Conservation (phyloP, 2,797 vertebrate genomes). For the Anguilla megastoma region DNA sequence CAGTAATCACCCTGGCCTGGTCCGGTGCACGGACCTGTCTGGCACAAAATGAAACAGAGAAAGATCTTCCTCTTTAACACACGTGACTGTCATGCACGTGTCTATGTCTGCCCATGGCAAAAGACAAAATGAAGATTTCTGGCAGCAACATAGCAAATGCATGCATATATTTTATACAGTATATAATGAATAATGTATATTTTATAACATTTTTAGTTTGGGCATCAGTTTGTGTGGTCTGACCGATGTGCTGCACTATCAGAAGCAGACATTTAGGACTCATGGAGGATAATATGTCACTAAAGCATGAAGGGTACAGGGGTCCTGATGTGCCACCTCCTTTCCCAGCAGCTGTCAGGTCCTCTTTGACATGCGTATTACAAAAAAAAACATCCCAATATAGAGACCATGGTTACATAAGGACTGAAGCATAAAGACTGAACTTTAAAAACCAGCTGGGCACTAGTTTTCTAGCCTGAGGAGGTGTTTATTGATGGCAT, state of each 20-base stretch:
- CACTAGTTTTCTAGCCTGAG: background rate
- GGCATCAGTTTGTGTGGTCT: background rate
- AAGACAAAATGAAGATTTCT: background rate
- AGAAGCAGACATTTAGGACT: slow-evolving; percentile 1
- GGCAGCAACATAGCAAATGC: background rate
- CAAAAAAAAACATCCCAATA: background rate
- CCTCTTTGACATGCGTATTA: background rate
- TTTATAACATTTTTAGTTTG: background rate
- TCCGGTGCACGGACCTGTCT: background rate
- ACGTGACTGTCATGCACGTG: background rate
- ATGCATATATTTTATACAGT: background rate
- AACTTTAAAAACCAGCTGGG: background rate
- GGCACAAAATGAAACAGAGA: background rate
- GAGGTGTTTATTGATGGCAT: background rate
- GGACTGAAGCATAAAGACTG: background rate
- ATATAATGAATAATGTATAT: background rate
- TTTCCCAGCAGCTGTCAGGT: background rate
- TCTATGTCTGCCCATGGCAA: background rate
- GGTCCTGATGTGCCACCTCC: background rate
- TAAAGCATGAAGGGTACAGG: background rate
- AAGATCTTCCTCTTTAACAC: background rate
- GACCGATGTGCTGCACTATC: background rate
- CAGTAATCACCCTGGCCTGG: background rate
- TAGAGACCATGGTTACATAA: background rate
- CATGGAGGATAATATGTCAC: background rate